phyloP scores from a whole-genome alignment of 2,888 invertebrate genomes.

The Brachyptera putata region DNA sequence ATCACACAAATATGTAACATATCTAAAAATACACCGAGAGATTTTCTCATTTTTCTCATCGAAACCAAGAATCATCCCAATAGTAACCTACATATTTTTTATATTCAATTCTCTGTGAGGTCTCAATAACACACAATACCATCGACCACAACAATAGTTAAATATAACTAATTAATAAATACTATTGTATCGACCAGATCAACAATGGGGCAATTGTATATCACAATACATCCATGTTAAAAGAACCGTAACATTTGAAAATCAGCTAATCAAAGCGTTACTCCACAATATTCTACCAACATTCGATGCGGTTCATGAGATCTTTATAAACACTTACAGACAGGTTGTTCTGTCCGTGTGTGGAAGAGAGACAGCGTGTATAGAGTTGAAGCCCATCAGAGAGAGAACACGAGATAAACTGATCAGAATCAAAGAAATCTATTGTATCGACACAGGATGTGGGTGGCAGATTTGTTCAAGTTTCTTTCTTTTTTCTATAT shows the following conservation, averaged over 20 bases:
- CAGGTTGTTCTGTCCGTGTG: neutral
- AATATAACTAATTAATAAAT: slow-evolving; percentile 1
- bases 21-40: too few species aligned
- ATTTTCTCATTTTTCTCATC: too few species aligned
- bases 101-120: neutral
- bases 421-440: slow-evolving; percentile 1
- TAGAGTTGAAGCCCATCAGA: too few species aligned
- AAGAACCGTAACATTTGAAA: neutral
- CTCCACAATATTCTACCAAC: neutral
- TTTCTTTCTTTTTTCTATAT: too few species aligned
- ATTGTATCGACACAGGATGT: slow-evolving; percentile 10
- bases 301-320: neutral
- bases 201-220: neutral
- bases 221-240: neutral
- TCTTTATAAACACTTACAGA: neutral
- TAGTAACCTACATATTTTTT: neutral
- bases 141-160: neutral
- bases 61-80: too few species aligned
- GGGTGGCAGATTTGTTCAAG: slow-evolving; percentile 3
- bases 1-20: too few species aligned
- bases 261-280: neutral
- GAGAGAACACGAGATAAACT: neutral
- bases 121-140: neutral
- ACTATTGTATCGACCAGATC: neutral
- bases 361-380: neutral